Evolutionary conservation across 2,113 vertebrate species (phyloP).

Genomic region (Colius striatus): DNA sequence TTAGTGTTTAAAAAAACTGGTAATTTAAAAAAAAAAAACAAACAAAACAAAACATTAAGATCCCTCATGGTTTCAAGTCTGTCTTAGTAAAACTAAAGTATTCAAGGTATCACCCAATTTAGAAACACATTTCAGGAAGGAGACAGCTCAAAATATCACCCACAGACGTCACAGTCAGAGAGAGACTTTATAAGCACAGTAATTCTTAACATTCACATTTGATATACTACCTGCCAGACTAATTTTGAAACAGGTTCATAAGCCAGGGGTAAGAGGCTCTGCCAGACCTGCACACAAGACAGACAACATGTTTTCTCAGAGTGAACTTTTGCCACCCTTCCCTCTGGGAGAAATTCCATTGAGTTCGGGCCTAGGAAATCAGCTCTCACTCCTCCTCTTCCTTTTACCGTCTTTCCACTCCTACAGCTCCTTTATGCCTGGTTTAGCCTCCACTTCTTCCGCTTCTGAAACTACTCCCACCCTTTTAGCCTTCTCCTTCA

Average conservation of each 20-base stretch:
- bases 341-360: slow-evolving; percentile 34
- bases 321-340: slow-evolving; percentile 49
- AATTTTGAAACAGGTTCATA: not conserved
- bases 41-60: not conserved
- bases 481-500: not conserved
- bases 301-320: not conserved
- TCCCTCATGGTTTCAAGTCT: not conserved
- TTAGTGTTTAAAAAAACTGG: not conserved
- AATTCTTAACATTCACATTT: not conserved
- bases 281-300: slow-evolving; percentile 24
- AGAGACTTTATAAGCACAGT: not conserved
- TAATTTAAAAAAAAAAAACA: not conserved
- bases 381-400: not conserved
- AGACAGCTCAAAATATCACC: slow-evolving; percentile 6
- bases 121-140: slow-evolving; percentile 26
- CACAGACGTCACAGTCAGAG: not conserved
- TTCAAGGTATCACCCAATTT: slow-evolving; percentile 10
- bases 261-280: not conserved
- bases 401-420: not conserved
- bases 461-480: not conserved
- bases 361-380: not conserved
- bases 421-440: not conserved
- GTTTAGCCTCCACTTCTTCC: not conserved
- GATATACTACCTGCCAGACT: not conserved
- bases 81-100: not conserved